Evolutionary conservation across 2,888 invertebrate species (phyloP), one percentile per base, ranked within the genome.

Genomic region (Cenopis cana): DNA sequence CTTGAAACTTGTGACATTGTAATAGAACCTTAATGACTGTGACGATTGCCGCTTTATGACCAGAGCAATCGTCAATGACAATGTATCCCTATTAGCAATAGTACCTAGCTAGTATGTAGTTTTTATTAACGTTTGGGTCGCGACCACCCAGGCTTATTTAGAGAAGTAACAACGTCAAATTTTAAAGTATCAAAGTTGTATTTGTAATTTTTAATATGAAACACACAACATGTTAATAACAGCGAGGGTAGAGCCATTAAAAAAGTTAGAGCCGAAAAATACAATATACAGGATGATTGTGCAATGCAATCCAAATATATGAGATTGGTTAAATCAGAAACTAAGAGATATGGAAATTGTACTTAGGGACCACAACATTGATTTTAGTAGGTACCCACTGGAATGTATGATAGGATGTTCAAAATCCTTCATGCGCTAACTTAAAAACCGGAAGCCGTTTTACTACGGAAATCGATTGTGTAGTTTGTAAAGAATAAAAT

Each of bases 1-100:
- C 50, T 55, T 67, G 57, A 49, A 72, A 68, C 62, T 33, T 67
- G 62, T 70, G 61, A 67, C 61, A 55, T 66, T 66, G 50, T 65
- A 66, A 55, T 50, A 67, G 61, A 36, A 29, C 61, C 41, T 55
- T 67, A 66, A 71, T 71, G 66, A 66, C 55, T 61, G 55, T 55
- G 46, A 50, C 67, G 54, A 69, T 64, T 41, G 50, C 55, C 60
- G 59, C 46, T 17, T 33, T 56, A 56, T 55, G 41, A 46, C 46
- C 54, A 29, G n/a, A 55, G 46, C 41, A 17, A 18, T 54, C 54
- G 38, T 54, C 54, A 56, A n/a, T n/a, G n/a, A 66, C 36, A 54
- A 12, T 12, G 41, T 46, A 46, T 46, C n/a, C 14, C 41, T 46
- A 46, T 46, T 46, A 46, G 5, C 41, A n/a, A 5, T 5, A 46